Base-by-base conservation (phyloP, 2,113 vertebrate species). In the Xenopus laevis region DNA sequence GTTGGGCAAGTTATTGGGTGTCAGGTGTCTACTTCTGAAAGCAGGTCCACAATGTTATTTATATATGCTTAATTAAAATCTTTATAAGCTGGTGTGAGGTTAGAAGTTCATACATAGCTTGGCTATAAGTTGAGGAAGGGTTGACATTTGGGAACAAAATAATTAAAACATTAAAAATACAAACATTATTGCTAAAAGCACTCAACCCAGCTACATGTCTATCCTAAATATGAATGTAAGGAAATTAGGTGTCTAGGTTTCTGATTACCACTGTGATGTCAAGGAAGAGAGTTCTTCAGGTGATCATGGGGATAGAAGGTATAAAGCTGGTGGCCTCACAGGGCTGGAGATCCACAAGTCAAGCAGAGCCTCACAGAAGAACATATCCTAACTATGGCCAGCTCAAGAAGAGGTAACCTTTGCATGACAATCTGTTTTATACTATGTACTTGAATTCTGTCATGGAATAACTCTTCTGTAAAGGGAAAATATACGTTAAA, bases 181-280 rank as follows among this genome's bases (percentile, higher is more conserved):
- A 40, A 27, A 61, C 4, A 50, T 12, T 50, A 50, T 13, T 47
- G 46, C 46, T 18, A 23, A 68, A 33, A 47, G 16, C 55, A 17
- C 4, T 68, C 66, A 67, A 3, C 46, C 13, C 17, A 9, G 46
- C 17, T 16, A 21, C 57, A 57, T 13, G 62, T 4, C 13, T 63
- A 44, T 65, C 30, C 57, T 68, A 62, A 50, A 68, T 76, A 76
- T 76, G 65, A 20, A 76, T 76, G 27, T 20, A 46, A n/a, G 65
- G 21, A 67, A 33, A 61, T 60, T 21, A 53, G 47, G 57, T 18
- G 60, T 62, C 44, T 27, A 69, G 68, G 73, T 76, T 69, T 68
- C 73, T 74, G 44, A 74, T 74, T 74, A 74, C 45, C 44, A 52
- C 12, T 15, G 20, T 68, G 40, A 59, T 66, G 65, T 67, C 55